Evolutionary conservation across 2,797 vertebrate species (phyloP).

Genomic region (Tolypeutes matacus): DNA sequence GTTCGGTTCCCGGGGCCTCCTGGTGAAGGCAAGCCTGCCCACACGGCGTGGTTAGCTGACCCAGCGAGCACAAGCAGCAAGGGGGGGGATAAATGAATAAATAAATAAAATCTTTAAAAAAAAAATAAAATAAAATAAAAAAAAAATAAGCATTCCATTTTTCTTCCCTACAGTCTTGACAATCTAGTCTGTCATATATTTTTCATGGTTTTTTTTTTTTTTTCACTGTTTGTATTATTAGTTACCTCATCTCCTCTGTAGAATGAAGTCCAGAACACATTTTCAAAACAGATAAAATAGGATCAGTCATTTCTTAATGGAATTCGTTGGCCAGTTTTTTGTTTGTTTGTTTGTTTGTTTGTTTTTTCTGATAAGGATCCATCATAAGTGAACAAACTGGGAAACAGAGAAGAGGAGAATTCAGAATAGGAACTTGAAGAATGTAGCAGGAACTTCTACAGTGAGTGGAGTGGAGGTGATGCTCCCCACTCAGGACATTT

Average conservation of each 20-base stretch:
- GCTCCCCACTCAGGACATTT: background rate
- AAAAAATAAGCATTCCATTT: too few relatives aligned
- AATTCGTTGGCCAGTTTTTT: background rate
- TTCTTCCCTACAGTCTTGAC: background rate
- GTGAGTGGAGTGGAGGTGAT: too few relatives aligned
- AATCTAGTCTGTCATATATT: background rate
- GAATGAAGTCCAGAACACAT: background rate
- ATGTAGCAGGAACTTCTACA: background rate
- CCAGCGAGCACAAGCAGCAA: too few relatives aligned
- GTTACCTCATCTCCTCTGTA: background rate
- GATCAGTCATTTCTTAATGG: background rate
- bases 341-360: background rate
- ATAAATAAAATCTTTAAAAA: too few relatives aligned
- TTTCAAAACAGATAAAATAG: background rate
- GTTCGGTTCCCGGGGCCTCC: too few relatives aligned
- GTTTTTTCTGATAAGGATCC: background rate
- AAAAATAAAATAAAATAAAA: too few relatives aligned
- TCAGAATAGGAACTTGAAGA: background rate
- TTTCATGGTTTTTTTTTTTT: background rate
- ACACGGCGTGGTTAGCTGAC: too few relatives aligned
- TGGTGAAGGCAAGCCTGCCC: too few relatives aligned
- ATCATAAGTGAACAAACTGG: background rate
- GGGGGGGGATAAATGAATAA: too few relatives aligned
- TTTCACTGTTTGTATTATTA: constrained; percentile 2
- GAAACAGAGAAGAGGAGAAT: background rate